Percentiles rank a stretch among this genome's conserved stretches.
These are phyloP conservation scores for Microtus pennsylvanicus DNA, from an alignment of 2,113 vertebrate species.

Conservation along the genomic window DNA sequence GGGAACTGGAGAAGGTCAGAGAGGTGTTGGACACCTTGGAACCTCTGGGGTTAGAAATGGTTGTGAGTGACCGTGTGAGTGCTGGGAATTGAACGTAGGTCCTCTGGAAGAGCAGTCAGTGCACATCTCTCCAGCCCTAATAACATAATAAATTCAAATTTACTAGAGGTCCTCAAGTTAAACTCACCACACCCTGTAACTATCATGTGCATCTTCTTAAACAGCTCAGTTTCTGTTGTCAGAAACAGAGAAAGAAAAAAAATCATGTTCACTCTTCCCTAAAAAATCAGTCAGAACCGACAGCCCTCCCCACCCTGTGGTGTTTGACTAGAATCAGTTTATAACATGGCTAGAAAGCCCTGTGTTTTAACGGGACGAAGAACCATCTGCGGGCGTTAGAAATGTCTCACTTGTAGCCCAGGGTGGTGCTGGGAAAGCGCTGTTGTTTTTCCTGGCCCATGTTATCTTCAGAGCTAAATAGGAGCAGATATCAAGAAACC, in stretches of 20 bases:
- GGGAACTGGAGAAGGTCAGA: not conserved
- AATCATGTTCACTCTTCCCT: constrained; percentile 90
- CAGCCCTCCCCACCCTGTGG: constrained; percentile 89
- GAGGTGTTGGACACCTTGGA: not conserved
- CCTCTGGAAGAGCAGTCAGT: not conserved
- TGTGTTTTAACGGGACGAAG: constrained; percentile 72
- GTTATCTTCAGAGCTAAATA: constrained; percentile 36
- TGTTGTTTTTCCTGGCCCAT: not conserved
- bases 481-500: not conserved
- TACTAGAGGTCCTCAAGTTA: constrained; percentile 61
- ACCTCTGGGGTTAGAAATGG: not conserved
- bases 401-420: not conserved
- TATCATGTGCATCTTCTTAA: constrained; percentile 88
- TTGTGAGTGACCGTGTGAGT: not conserved
- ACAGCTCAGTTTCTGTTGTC: constrained; percentile 89
- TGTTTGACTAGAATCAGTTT: constrained; percentile 90
- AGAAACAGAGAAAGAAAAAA: constrained; percentile 88
- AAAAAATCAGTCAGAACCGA: constrained; percentile 95
- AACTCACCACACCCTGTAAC: constrained; percentile 88
- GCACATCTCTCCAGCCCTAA: not conserved
- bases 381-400: not conserved
- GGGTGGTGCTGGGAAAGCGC: constrained; percentile 32
- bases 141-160: constrained; percentile 61
- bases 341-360: constrained; percentile 88
- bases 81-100: not conserved